A percentile compares a stretch with the other conserved stretches of the same genome.
phyloP scores from a whole-genome alignment of 2,113 vertebrate species.

The Odontophorus gujanensis region DNA sequence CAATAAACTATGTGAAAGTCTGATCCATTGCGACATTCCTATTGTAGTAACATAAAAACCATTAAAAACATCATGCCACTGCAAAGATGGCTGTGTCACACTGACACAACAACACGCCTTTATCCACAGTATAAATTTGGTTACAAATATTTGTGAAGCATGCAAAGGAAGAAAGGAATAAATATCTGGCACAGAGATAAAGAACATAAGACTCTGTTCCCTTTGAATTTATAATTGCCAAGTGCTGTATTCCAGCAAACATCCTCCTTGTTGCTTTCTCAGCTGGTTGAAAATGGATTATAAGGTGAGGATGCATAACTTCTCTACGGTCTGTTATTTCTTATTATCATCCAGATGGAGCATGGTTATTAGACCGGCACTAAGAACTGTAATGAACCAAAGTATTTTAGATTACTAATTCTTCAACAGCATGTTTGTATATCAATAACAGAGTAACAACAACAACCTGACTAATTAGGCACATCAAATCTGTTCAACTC shows the following conservation, averaged over 20 bases:
- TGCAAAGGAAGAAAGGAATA: not conserved
- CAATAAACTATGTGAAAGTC: constrained; percentile 13
- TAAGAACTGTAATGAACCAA: constrained; percentile 41
- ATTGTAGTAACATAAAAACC: constrained; percentile 24
- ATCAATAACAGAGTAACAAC: constrained; percentile 27
- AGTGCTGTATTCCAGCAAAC: constrained; percentile 9
- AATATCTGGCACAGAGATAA: not conserved
- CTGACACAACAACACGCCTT: not conserved
- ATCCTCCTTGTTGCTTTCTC: not conserved
- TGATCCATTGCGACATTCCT: not conserved
- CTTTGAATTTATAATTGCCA: not conserved
- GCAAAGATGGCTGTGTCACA: constrained; percentile 4
- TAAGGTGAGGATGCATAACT: constrained; percentile 38
- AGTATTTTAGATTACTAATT: constrained; percentile 25
- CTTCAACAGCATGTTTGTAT: constrained; percentile 24
- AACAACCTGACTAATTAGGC: constrained; percentile 46
- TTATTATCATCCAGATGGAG: constrained; percentile 51
- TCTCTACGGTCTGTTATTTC: constrained; percentile 33
- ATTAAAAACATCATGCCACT: not conserved
- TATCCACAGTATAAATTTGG: not conserved
- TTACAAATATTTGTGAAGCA: not conserved
- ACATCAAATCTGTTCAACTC: constrained; percentile 25
- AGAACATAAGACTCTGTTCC: not conserved
- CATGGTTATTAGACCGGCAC: not conserved
- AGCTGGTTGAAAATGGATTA: constrained; percentile 49